Base-by-base conservation (phyloP, 2,797 vertebrate genomes). In the Mycteria americana region DNA sequence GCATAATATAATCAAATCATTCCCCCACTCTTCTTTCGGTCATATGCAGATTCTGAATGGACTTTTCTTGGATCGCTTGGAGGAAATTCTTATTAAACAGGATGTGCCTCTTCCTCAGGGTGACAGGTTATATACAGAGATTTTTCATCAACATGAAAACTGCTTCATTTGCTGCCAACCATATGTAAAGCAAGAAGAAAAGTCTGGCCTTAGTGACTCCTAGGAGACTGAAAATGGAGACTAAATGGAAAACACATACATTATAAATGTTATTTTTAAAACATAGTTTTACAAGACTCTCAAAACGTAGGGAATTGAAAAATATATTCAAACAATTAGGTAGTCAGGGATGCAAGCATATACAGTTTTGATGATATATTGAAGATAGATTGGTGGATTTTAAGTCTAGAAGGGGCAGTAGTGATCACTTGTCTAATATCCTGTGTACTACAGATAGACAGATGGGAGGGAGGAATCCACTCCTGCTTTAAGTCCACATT, bases 101-200 rank as follows among this genome's bases (percentile, higher is more conserved):
- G 95, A 96, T 93, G 39, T 96, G 78, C 46, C 48, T 92, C 93
- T 97, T 97, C 95, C 94, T 96, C n/a, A 63, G 94, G 70, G 92
- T 96, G 88, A 97, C 85, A 96, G 95, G 93, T 96, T 97, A 96
- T 51, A 87, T 59, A 63, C 91, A 94, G 56, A 83, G 65, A 85
- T 83, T 94, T 96, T 96, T 93, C 57, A 92, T 91, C 83, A 64
- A 72, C 24, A 53, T 95, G 91, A 97, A 97, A 97, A 96, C 59
- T 88, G 81, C 84, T 93, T 95, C 92, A 46, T 97, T 97, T 95
- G 68, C 85, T 97, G 95, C 95, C 96, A 97, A 92, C 85, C 89
- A 88, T 95, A 97, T 80, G 93, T 94, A 92, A 97, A 95, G 64
- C 60, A 94, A 96, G 81, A 95, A 96, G 88, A 83, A 62, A 93